Evolutionary conservation across 2,113 vertebrate species (phyloP).

Genomic region (Brachyhypopomus gauderio): DNA sequence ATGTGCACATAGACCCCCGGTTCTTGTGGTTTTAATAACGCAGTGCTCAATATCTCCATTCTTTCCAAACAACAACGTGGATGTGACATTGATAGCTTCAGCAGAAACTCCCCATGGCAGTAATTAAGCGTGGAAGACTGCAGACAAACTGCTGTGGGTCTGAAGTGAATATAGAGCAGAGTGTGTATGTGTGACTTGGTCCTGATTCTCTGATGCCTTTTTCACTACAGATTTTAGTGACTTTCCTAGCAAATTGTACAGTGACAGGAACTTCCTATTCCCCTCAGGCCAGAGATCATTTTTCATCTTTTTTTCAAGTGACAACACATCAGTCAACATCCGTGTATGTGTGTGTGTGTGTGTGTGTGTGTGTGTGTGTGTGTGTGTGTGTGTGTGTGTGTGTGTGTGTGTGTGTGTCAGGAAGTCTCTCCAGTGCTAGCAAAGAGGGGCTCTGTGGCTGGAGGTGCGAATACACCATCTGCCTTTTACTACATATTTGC

Average conservation of each 20-base stretch:
- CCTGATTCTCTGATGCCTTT: too few species aligned
- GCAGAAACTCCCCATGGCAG: too few species aligned
- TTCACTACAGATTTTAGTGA: too few species aligned
- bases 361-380: conserved; percentile 4
- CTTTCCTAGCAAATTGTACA: not conserved
- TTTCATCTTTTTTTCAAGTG: not conserved
- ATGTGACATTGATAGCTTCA: too few species aligned
- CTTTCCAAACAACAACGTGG: too few species aligned
- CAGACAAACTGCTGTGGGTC: not conserved
- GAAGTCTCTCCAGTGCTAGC: conserved; percentile 1
- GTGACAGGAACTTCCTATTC: not conserved
- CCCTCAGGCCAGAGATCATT: not conserved
- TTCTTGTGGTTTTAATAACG: too few species aligned
- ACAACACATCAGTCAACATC: not conserved
- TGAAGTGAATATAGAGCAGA: not conserved
- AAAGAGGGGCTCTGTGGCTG: conserved; percentile 21
- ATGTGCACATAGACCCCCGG: too few species aligned
- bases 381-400: conserved; percentile 21
- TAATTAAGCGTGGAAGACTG: not conserved
- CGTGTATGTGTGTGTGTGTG: conserved; percentile 13
- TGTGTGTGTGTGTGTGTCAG: conserved; percentile 24
- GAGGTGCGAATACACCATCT: conserved; percentile 42
- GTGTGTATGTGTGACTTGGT: too few species aligned
- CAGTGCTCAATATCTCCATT: too few species aligned
- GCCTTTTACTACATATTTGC: conserved; percentile 30